Evolutionary conservation across 2,888 invertebrate species (phyloP).

Genomic region (Notodonta ziczac): DNA sequence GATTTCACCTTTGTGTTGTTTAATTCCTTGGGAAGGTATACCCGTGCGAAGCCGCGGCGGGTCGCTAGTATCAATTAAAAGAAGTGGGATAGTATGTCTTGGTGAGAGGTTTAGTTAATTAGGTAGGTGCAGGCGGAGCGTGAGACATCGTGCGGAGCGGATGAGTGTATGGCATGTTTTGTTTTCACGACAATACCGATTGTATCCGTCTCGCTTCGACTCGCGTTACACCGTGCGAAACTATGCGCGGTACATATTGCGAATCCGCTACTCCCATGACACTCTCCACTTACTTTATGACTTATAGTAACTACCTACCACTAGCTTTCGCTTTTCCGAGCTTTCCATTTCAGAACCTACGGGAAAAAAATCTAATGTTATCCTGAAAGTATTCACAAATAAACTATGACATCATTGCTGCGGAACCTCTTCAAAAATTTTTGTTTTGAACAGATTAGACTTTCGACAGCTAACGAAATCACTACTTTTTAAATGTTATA

Average conservation of each 20-base stretch:
- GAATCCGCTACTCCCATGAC: conserved; percentile 25
- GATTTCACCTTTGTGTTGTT: conserved; percentile 8
- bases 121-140: conserved; percentile 48
- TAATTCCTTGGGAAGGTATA: neutral
- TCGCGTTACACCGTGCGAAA: conserved; percentile 76
- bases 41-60: neutral
- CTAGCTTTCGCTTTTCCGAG: conserved; percentile 27
- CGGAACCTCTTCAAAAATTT: too few relatives aligned
- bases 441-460: too few relatives aligned
- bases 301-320: conserved; percentile 22
- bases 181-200: conserved; percentile 38
- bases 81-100: conserved; percentile 7
- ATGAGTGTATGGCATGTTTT: conserved; percentile 31
- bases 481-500: too few relatives aligned
- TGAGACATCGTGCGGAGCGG: conserved; percentile 54
- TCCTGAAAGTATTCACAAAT: neutral
- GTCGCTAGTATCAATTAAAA: neutral
- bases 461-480: too few relatives aligned
- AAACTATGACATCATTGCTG: neutral
- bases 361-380: neutral
- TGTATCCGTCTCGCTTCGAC: conserved; percentile 49
- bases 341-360: conserved; percentile 13
- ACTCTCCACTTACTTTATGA: conserved; percentile 36
- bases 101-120: conserved; percentile 19
- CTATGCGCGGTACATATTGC: conserved; percentile 55